phyloP scores from a whole-genome alignment of 92 coral and sea anemone species.

The Bergia puertoricense region DNA sequence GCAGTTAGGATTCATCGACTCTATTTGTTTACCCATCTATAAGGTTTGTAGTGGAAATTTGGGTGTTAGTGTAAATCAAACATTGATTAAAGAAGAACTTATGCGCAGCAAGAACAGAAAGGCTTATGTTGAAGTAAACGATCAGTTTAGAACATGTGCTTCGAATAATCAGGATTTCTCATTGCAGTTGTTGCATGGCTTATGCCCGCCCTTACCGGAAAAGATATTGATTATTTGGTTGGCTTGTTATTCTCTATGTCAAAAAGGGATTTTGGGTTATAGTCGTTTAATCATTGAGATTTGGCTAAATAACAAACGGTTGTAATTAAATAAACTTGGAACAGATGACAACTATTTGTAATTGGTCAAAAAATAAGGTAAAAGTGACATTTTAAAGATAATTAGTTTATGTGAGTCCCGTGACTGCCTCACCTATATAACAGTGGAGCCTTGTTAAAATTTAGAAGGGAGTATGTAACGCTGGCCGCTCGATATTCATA shows the following conservation, averaged over 20 bases:
- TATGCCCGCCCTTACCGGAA: too few relatives aligned
- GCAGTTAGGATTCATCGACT: slow-evolving; percentile 98
- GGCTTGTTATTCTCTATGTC: neutral
- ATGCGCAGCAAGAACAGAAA: neutral
- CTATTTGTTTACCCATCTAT: slow-evolving; percentile 93
- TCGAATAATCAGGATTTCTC: too few relatives aligned
- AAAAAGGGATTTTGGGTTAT: neutral
- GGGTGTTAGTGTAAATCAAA: neutral
- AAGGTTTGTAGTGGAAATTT: slow-evolving; percentile 62
- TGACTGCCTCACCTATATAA: neutral
- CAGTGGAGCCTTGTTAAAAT: neutral
- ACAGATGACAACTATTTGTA: too few relatives aligned
- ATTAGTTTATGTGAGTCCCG: too few relatives aligned
- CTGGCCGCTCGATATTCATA: slow-evolving; percentile 14
- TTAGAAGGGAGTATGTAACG: neutral
- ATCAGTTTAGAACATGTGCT: too few relatives aligned
- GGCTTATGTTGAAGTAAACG: too few relatives aligned
- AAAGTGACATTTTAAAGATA: too few relatives aligned
- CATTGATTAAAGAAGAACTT: neutral
- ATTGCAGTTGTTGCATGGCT: too few relatives aligned
- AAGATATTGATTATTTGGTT: neutral
- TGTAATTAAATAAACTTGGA: neutral
- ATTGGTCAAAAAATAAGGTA: too few relatives aligned
- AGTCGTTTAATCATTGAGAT: neutral
- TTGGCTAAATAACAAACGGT: neutral